Conservation (phyloP, 1,140 invertebrate genomes). For the Stenopsyche tienmushanensis region DNA sequence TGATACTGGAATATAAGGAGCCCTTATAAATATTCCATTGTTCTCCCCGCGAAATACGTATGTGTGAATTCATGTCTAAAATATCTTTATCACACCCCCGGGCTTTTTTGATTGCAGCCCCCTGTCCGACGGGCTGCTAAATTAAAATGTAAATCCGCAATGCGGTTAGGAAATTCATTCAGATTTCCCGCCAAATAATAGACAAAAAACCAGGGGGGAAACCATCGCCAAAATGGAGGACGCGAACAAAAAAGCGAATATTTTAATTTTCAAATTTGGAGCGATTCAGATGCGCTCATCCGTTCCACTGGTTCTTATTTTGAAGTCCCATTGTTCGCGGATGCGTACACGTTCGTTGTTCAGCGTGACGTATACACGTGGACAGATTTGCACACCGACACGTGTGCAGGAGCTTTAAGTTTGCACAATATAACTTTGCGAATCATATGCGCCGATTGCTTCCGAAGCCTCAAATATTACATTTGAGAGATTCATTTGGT, state of each 20-base stretch:
- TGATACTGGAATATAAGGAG: too few species aligned
- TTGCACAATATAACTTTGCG: too few species aligned
- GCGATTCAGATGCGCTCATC: conserved; percentile 36
- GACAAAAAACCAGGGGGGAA: conserved; percentile 1
- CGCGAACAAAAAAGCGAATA: conserved; percentile 32
- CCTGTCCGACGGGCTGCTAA: conserved; percentile 13
- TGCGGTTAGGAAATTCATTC: conserved; percentile 38
- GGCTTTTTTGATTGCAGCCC: conserved; percentile 28
- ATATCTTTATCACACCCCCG: conserved; percentile 8
- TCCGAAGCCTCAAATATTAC: too few species aligned
- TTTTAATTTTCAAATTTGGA: conserved; percentile 41
- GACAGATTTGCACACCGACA: background rate
- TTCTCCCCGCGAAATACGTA: too few species aligned
- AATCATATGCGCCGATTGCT: too few species aligned
- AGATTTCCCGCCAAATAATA: conserved; percentile 29
- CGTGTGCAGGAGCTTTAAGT: background rate
- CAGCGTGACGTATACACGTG: background rate
- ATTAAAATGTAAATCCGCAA: conserved; percentile 41
- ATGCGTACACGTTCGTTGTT: background rate
- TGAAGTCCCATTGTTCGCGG: conserved; percentile 29
- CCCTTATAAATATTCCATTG: too few species aligned
- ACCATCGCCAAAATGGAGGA: background rate
- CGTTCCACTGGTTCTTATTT: conserved; percentile 37
- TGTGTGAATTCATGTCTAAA: too few species aligned
- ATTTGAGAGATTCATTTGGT: too few species aligned